A percentile compares a stretch with the other conserved stretches of the same genome.
Evolutionary conservation across 1,140 invertebrate species (phyloP).

Genomic region (Lasioglossum albipes): DNA sequence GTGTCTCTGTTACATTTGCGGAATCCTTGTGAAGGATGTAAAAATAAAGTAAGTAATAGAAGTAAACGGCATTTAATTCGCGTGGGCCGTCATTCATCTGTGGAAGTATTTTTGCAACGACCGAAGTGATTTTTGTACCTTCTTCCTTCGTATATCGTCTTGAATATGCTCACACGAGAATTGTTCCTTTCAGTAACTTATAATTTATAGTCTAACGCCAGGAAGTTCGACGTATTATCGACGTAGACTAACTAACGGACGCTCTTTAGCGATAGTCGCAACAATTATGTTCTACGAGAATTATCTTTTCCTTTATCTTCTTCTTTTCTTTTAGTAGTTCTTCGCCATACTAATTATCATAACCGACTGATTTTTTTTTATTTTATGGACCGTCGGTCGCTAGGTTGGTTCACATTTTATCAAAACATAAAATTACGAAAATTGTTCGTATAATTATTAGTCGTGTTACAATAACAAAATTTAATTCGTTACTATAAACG

Average conservation of each 20-base stretch:
- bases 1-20: slow-evolving; percentile 58
- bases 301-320: slow-evolving; percentile 9
- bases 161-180: slow-evolving; percentile 38
- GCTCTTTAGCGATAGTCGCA: neutral
- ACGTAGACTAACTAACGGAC: neutral
- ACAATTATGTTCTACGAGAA: slow-evolving; percentile 2
- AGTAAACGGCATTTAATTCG: slow-evolving; percentile 66
- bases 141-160: slow-evolving; percentile 53
- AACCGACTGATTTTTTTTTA: slow-evolving; percentile 19
- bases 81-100: slow-evolving; percentile 53
- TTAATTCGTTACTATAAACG: too few relatives aligned
- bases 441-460: too few relatives aligned
- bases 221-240: neutral
- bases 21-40: slow-evolving; percentile 75
- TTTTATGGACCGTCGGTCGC: too few relatives aligned
- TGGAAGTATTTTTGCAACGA: slow-evolving; percentile 58
- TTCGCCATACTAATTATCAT: slow-evolving; percentile 8
- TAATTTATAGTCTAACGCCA: slow-evolving; percentile 42
- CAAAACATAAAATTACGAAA: too few relatives aligned
- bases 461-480: too few relatives aligned
- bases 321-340: slow-evolving; percentile 6
- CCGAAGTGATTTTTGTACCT: slow-evolving; percentile 66
- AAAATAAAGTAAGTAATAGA: slow-evolving; percentile 65
- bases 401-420: too few relatives aligned
- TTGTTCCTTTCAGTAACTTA: slow-evolving; percentile 44